Conservation (phyloP, 2,888 invertebrate species). For the Isoperla grammatica region DNA sequence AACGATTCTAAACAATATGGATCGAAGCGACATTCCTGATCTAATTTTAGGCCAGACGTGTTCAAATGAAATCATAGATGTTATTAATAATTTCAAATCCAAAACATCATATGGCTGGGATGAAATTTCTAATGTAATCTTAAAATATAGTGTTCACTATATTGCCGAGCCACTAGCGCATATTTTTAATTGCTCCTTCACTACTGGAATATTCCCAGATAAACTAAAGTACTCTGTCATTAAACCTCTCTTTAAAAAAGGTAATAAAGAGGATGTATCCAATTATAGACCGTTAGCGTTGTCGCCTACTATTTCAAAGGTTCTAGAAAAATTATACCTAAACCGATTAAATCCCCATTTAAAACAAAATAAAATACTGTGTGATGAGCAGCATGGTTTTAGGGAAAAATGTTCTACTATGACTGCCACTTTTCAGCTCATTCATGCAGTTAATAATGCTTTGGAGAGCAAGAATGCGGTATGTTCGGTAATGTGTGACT, state of each 20-base stretch:
- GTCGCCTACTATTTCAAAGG: conserved; percentile 1
- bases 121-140: neutral
- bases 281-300: conserved; percentile 1
- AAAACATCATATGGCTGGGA: neutral
- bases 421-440: neutral
- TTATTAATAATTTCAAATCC: conserved; percentile 4
- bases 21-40: neutral
- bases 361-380: neutral
- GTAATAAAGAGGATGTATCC: neutral
- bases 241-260: conserved; percentile 7
- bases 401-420: neutral
- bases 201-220: neutral
- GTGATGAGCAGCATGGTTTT: neutral
- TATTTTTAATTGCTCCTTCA: neutral
- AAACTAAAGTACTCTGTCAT: conserved; percentile 5
- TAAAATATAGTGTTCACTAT: neutral
- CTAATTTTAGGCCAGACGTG: neutral
- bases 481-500: too few species aligned
- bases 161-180: neutral
- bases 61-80: neutral
- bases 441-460: neutral
- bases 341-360: neutral
- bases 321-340: neutral
- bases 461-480: too few species aligned
- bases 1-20: neutral